Evolutionary conservation across 2,888 invertebrate species (phyloP), one percentile per base, ranked within the genome.

Genomic region (Notocelia uddmanniana): DNA sequence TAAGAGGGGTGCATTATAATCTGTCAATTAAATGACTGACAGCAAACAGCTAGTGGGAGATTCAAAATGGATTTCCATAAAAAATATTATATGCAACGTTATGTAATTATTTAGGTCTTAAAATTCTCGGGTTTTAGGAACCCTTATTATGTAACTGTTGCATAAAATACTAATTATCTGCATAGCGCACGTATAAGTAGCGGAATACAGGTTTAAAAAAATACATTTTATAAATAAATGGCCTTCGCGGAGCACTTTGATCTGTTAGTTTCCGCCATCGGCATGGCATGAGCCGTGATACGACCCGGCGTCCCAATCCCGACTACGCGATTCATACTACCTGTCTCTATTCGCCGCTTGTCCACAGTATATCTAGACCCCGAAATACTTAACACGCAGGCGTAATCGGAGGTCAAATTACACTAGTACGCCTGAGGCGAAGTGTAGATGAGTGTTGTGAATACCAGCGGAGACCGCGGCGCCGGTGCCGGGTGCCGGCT

Each of bases 161-260:
- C n/a, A n/a, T n/a, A n/a, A n/a, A n/a, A n/a, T n/a, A n/a, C n/a
- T n/a, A n/a, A 18, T 50, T n/a, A n/a, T 52, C 26, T 11, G 26
- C 60, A 59, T 37, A 9, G 34, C 19, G 15, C 50, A 50, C 45
- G n/a, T 19, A 21, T 58, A 8, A 45, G 13, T 50, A 64, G 9
- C 23, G 23, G 3, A 21, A 23, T 19, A 23, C 41, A 41, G 41
- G 52, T 50, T 34, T 19, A 23, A 41, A 64, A 48, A 69, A 64
- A 50, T 69, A 64, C 48, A 69, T 57, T 73, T 75, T 76, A 74
- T 74, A 80, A 77, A 77, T 80, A 78, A 78, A 78, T 76, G 81
- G 75, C 81, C 82, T 82, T 78, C 78, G 73, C 72, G 76, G 69
- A 79, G 81, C 79, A 84, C 82, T 86, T 87, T 83, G 81, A 80